Percentiles rank a stretch among this genome's conserved stretches.
phyloP scores from a whole-genome alignment of 2,113 vertebrate species.

The Chitala chitala region DNA sequence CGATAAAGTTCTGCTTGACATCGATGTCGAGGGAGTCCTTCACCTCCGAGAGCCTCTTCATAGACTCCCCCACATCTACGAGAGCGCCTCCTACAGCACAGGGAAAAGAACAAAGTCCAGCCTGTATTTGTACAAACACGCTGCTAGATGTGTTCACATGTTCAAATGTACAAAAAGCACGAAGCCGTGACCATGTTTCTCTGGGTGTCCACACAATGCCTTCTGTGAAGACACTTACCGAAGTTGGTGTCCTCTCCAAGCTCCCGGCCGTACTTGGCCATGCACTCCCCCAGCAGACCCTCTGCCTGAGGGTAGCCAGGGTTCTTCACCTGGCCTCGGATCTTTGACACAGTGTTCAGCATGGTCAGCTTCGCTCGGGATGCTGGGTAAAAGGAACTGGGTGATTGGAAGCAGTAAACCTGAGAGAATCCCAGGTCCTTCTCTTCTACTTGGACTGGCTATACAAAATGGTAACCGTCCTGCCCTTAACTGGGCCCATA shows the following conservation, averaged over 20 bases:
- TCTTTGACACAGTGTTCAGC: conserved; percentile 91
- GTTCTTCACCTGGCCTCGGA: conserved; percentile 87
- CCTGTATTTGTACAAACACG: background rate
- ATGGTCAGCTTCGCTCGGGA: conserved; percentile 87
- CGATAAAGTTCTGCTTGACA: conserved; percentile 96
- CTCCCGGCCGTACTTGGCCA: conserved; percentile 84
- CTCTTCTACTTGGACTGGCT: no score
- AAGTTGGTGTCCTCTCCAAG: conserved; percentile 88
- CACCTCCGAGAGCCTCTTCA: conserved; percentile 86
- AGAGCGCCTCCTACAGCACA: conserved; percentile 74
- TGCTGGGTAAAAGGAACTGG: no score
- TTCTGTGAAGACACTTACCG: conserved; percentile 65
- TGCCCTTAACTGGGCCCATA: background rate
- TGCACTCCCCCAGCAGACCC: conserved; percentile 86
- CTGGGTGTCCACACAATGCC: background rate
- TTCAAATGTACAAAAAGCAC: background rate
- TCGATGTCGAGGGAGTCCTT: conserved; percentile 95
- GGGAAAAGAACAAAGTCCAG: background rate
- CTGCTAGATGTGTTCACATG: background rate
- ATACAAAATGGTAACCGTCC: background rate
- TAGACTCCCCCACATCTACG: conserved; percentile 82
- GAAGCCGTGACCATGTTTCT: background rate
- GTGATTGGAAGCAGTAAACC: no score
- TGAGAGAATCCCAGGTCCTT: no score
- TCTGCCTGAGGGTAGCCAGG: conserved; percentile 89